Percentiles rank a stretch among this genome's conserved stretches.
Conservation (phyloP, 2,797 vertebrate genomes). For the Parauchenoglanis punctatus region DNA sequence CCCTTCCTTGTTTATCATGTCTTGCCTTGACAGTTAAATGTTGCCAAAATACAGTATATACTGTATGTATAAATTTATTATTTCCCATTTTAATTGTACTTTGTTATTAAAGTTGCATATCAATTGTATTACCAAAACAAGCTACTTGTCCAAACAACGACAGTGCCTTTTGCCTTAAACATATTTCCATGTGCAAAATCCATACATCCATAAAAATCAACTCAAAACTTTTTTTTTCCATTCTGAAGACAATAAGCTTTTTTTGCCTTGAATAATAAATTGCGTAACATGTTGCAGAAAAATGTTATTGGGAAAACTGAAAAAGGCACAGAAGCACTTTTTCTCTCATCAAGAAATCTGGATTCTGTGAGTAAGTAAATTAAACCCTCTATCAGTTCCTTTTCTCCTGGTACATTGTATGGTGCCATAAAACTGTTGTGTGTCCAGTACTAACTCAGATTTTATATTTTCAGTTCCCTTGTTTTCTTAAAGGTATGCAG, state of each 20-base stretch:
- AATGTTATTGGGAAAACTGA: neutral
- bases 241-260: neutral
- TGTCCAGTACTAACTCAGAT: neutral
- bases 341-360: neutral
- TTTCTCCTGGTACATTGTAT: constrained; percentile 4
- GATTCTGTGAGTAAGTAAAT: neutral
- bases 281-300: neutral
- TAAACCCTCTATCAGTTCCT: neutral
- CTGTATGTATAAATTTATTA: neutral
- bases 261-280: neutral
- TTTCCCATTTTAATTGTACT: neutral
- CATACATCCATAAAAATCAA: neutral
- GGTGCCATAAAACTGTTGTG: neutral
- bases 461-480: neutral
- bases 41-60: neutral
- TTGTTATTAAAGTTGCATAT: neutral
- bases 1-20: neutral
- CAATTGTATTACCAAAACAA: neutral
- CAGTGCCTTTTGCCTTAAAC: neutral
- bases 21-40: neutral
- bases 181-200: neutral
- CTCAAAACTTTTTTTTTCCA: neutral
- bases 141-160: neutral
- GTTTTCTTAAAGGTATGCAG: constrained; percentile 6
- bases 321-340: constrained; percentile 11